Base-by-base conservation (phyloP, 1,140 invertebrate species). In the Bactericera cockerelli region DNA sequence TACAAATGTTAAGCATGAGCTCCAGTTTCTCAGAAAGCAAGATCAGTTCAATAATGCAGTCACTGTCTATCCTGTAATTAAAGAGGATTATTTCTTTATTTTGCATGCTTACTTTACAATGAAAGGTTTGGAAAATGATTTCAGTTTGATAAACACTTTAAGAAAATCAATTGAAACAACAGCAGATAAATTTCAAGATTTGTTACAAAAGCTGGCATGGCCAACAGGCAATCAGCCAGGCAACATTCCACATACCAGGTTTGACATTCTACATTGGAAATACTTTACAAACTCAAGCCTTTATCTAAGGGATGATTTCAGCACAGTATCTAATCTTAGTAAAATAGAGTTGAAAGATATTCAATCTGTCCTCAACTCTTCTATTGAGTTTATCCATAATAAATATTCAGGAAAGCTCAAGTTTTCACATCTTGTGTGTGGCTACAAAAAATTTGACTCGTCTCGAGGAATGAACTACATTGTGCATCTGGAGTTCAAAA, bases 391-490 rank as follows among this genome's bases (percentile, higher is more conserved):
- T 70, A 74, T 84, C 4, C 72, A 77, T 53, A 67, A 72, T 49
- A 76, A 81, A 59, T 76, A 82, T 68, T 68, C 74, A 1, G 73
- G 75, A 13, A 67, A 69, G 58, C 68, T 82, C 16, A 70, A 75
- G 49, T 84, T 76, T 62, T 69, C 72, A 36, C 74, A 70, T 56
- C 70, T 94, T 11, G 67, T 86, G 11, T 90, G 90, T 70, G 89
- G 88, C 1, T 93, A 94, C 65, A 76, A 81, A 64, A 78, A 79
- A 64, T 93, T 92, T 71, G 89, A 95, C 73, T 83, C 89, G 8
- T 84, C 86, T 0, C 74, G 87, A 64, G 92, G 91, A 42, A 83
- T 93, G 77, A 86, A 90, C 69, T 96, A 94, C 70, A 80, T 84
- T 55, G 67, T 96, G 21, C 88, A 94, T 73, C 67, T 93, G 13